Evolutionary conservation across 92 coral and sea anemone species (phyloP), one percentile per base, ranked within the genome.

Genomic region (Nematostella vectensis): DNA sequence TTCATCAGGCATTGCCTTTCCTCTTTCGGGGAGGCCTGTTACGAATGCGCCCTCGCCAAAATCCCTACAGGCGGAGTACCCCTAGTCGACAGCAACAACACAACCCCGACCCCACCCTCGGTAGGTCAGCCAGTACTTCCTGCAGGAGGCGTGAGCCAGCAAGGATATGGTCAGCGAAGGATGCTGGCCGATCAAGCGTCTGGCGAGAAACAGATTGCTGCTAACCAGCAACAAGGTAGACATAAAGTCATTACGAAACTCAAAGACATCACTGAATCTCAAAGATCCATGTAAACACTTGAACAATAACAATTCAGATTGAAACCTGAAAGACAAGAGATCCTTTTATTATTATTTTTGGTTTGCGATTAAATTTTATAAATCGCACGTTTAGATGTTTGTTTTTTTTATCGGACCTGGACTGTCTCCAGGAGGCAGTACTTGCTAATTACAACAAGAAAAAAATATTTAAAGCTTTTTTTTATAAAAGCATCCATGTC

Each of bases 1-100:
- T 10, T 48, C 44, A 57, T 27, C 45, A 93, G 99, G n/a, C 95
- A 89, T 54, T 93, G 99, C 45, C 70, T 93, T 43, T 93, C 99
- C 4, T 80, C 94, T 12, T 87, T 55, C 52, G 99, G 99, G 1
- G 94, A 93, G 40, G 87, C 94, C 11, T 93, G 99, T 64, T 93
- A 93, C 68, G 89, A 93, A 57, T 93, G 99, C 45, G 85, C 81
- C 11, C 59, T 77, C 17, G 61, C 76, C 25, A 79, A 76, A 39
- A 85, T 78, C 3, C 31, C 38, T 78, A 54, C 40, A 37, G 63
- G 50, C 54, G 93, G 87, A 1, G 88, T 84, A 25, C 88, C 82
- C 6, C 71, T 79, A 37, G 95, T 77, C 23, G 94, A 62, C 18
- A 47, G 27, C 19, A 75, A 68, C 65, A 36, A 49, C 25, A 80